Percentiles rank a stretch among this genome's conserved stretches.
phyloP scores from a whole-genome alignment of 2,797 vertebrate species.

The Muraenolepis orangiensis region DNA sequence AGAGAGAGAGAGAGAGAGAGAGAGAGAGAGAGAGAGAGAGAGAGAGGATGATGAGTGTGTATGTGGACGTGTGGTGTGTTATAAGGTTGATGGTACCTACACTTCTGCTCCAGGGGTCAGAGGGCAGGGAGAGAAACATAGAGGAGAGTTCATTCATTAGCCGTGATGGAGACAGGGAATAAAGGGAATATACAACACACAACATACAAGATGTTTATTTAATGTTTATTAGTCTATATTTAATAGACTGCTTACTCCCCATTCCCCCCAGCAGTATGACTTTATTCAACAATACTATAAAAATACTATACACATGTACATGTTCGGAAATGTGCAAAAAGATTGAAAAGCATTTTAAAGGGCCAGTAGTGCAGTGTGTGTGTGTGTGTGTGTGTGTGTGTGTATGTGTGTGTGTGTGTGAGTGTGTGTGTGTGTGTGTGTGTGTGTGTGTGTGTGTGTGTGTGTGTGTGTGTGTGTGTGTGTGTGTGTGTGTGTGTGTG shows the following conservation, averaged over 20 bases:
- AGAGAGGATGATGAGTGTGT: not conserved
- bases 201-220: no score
- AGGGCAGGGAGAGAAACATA: not conserved
- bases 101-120: not conserved
- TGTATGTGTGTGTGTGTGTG: no score
- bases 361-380: no score
- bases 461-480: not conserved
- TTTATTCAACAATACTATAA: no score
- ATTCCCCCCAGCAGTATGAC: no score
- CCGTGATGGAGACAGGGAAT: not conserved
- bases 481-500: not conserved
- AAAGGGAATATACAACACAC: no score
- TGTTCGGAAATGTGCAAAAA: no score
- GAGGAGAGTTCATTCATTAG: not conserved
- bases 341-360: no score
- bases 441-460: not conserved
- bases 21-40: constrained; percentile 8
- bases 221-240: no score
- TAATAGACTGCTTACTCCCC: no score
- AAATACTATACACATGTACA: no score
- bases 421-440: not conserved
- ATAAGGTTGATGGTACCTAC: constrained; percentile 1
- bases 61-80: not conserved
- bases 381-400: no score
- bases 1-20: not conserved